These are phyloP conservation scores for Drosophila nr. perissopoda DNA, from an alignment of 2,888 invertebrate species.

Conservation along the genomic window DNA sequence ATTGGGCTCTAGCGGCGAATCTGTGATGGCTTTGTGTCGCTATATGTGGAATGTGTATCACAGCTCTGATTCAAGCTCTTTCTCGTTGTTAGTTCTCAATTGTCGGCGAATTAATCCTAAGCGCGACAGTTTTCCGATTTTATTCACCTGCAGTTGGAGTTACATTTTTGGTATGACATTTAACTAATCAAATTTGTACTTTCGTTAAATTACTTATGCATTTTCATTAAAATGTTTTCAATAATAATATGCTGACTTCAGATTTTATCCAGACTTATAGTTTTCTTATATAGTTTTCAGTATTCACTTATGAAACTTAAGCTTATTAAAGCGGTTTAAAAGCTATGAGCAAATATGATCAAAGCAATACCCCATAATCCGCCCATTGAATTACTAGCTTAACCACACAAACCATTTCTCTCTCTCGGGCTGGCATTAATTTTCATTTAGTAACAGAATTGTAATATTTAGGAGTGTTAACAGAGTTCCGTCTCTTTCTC, in stretches of 20 bases:
- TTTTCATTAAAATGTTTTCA: neutral
- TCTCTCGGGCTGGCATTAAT: neutral
- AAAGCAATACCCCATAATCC: neutral
- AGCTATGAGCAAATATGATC: neutral
- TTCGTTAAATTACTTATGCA: neutral
- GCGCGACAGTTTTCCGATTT: neutral
- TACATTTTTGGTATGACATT: neutral
- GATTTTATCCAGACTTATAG: neutral
- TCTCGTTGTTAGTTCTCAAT: neutral
- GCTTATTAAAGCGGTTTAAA: neutral
- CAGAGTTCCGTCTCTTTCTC: neutral
- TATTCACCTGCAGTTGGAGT: neutral
- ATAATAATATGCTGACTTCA: neutral
- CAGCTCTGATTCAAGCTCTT: conserved; percentile 6
- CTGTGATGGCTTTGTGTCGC: conserved; percentile 33
- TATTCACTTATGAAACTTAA: neutral
- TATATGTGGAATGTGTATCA: neutral
- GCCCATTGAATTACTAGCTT: neutral
- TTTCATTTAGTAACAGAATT: conserved; percentile 3
- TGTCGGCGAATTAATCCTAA: conserved; percentile 3
- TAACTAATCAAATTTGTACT: neutral
- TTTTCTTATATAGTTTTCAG: neutral
- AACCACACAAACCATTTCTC: neutral
- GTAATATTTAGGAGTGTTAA: neutral
- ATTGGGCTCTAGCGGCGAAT: conserved; percentile 31